Evolutionary conservation across 2,113 vertebrate species (phyloP).

Genomic region (Lycocorax pyrrhopterus): DNA sequence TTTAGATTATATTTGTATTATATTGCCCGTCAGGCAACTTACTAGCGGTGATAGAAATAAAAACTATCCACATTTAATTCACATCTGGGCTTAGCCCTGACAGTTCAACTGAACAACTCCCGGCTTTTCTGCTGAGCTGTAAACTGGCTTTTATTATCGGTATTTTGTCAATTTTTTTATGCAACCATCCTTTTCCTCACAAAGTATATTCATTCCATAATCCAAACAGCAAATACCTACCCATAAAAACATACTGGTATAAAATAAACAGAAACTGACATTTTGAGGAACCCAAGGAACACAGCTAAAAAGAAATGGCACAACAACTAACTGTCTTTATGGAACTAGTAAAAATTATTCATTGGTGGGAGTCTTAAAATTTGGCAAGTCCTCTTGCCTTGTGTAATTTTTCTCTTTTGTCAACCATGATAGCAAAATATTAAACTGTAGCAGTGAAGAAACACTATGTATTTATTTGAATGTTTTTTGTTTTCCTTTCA

Average conservation of each 20-base stretch:
- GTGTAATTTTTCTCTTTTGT: neutral
- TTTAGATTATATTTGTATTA: neutral
- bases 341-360: neutral
- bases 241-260: neutral
- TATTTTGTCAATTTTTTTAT: too few species aligned
- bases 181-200: neutral
- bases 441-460: neutral
- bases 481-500: neutral
- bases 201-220: neutral
- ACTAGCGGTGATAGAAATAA: neutral
- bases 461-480: neutral
- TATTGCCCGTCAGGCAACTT: neutral
- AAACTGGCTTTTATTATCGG: neutral
- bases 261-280: neutral
- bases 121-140: neutral
- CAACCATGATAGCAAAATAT: neutral
- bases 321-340: neutral
- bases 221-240: neutral
- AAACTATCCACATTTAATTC: neutral
- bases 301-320: neutral
- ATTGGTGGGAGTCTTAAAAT: neutral
- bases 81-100: neutral
- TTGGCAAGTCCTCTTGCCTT: neutral
- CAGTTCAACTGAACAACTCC: neutral
- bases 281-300: neutral